A percentile compares a stretch with the other conserved stretches of the same genome.
Conservation (phyloP, 2,797 vertebrate genomes). For the Chanos chanos region DNA sequence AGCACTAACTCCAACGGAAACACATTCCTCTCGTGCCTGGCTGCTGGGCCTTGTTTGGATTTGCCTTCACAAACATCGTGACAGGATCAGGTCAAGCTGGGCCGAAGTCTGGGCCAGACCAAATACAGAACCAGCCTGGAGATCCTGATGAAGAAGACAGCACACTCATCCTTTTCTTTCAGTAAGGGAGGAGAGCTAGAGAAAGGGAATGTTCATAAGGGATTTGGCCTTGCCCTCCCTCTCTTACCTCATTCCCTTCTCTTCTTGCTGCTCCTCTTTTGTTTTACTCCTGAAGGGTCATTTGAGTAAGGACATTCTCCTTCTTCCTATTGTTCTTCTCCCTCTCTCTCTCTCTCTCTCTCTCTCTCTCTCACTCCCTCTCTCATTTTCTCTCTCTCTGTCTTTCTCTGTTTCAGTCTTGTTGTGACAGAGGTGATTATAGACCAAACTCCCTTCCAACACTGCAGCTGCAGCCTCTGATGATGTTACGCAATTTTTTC, state of each 20-base stretch:
- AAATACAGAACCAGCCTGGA: too few relatives aligned
- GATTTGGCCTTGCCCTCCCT: not conserved
- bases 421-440: conserved; percentile 1
- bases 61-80: not conserved
- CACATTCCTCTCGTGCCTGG: not conserved
- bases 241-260: not conserved
- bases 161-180: too few relatives aligned
- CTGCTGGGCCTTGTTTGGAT: not conserved
- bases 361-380: conserved; percentile 1
- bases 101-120: too few relatives aligned
- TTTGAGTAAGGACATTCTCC: too few relatives aligned
- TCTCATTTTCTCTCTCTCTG: conserved; percentile 1
- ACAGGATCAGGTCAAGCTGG: not conserved
- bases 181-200: not conserved
- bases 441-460: not conserved
- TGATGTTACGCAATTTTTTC: conserved; percentile 24
- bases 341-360: not conserved
- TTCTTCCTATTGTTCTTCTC: too few relatives aligned
- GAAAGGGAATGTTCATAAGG: not conserved
- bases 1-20: conserved; percentile 1
- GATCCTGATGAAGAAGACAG: too few relatives aligned
- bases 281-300: too few relatives aligned
- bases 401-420: not conserved
- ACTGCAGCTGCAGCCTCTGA: conserved; percentile 13
- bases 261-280: not conserved